These are phyloP conservation scores for Halictus ligatus DNA, from an alignment of 2,888 invertebrate genomes.

Conservation along the genomic window DNA sequence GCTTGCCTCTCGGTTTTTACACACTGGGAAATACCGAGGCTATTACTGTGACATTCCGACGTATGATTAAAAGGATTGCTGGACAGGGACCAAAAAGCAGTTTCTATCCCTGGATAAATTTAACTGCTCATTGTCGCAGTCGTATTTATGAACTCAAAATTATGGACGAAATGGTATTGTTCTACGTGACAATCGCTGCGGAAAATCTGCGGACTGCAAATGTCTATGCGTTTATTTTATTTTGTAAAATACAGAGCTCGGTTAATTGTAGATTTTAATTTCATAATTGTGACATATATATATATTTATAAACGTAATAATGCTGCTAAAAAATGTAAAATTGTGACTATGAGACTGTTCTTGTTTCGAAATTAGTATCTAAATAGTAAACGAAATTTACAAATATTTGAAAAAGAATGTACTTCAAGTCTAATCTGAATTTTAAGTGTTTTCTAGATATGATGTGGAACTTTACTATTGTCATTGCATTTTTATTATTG, in stretches of 20 bases:
- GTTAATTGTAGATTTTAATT: neutral
- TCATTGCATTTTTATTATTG: neutral
- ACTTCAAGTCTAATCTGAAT: neutral
- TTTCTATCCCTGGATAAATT: neutral
- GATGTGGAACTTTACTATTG: neutral
- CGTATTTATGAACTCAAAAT: neutral
- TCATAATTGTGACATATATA: neutral
- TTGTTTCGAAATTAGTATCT: neutral
- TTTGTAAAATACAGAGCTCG: neutral
- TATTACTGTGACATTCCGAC: neutral
- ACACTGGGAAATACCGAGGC: neutral
- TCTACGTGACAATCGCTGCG: neutral
- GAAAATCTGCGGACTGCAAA: neutral
- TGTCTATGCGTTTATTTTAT: neutral
- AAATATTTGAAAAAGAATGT: neutral
- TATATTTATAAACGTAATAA: neutral
- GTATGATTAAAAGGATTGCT: slow-evolving; percentile 1
- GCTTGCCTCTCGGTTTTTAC: neutral
- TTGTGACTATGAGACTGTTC: neutral
- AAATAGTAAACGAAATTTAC: neutral
- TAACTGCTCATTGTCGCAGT: neutral
- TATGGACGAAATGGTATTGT: neutral
- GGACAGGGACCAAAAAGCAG: neutral
- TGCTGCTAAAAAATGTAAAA: neutral
- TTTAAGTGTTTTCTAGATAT: neutral